Evolutionary conservation across 2,797 vertebrate genomes (phyloP).

Genomic region (Hirundo rustica): DNA sequence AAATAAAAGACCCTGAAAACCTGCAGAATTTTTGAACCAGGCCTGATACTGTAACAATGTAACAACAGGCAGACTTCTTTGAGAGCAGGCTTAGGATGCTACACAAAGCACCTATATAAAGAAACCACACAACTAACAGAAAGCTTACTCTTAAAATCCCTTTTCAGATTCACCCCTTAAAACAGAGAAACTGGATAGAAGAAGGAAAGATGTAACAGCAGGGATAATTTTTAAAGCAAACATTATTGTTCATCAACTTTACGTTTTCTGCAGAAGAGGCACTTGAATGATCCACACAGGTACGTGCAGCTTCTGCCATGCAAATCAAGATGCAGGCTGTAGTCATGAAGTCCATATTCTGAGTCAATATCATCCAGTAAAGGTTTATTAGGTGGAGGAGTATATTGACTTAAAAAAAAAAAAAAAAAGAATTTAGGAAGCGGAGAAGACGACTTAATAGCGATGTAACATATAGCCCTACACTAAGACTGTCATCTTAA

Average conservation of each 20-base stretch:
- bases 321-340: conserved; percentile 84
- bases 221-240: not conserved
- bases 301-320: conserved; percentile 75
- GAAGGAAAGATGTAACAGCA: not conserved
- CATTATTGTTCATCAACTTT: not conserved
- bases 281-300: conserved; percentile 80
- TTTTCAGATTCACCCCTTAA: not conserved
- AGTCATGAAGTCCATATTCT: conserved; percentile 87
- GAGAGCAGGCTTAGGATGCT: rapidly evolving
- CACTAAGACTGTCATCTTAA: not conserved
- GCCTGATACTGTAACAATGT: not conserved
- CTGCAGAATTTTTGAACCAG: not conserved
- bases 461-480: not conserved
- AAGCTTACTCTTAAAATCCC: not conserved
- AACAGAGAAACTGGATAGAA: not conserved
- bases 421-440: not conserved
- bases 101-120: not conserved
- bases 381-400: conserved; percentile 58
- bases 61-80: not conserved
- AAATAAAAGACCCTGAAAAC: not conserved
- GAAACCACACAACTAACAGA: not conserved
- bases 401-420: conserved; percentile 74
- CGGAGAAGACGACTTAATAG: not conserved
- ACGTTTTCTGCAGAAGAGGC: conserved; percentile 87
- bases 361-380: conserved; percentile 83